Base-by-base conservation (phyloP, 2,797 vertebrate species). In the Choloepus didactylus region DNA sequence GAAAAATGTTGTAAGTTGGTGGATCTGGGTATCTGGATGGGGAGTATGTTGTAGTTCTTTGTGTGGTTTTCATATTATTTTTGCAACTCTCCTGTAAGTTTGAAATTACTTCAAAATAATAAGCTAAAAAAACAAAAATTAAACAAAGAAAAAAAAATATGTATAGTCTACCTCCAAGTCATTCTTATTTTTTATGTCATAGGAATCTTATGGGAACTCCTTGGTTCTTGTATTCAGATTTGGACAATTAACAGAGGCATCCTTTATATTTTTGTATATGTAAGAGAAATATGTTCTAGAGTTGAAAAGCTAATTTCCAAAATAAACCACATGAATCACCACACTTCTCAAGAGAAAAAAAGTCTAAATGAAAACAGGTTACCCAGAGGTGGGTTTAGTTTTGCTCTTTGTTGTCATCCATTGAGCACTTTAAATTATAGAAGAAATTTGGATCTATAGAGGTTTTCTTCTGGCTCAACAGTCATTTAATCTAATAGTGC, bases 251-350 rank as follows among this genome's bases (percentile, higher is more conserved):
- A 86, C 18, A 21, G 56, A 23, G 19, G 18, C 49, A 46, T 3
- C 85, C 60, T 87, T 93, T 51, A 29, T 21, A 38, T 35, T 35
- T 75, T 83, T 75, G 31, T 56, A 82, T 16, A 9, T 59, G 18
- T 38, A 81, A 89, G 75, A 91, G 44, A 83, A 73, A 87, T 76
- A 25, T 23, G 64, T 15, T 87, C 49, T 93, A 85, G 21, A 88
- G n/a, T 60, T 66, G 31, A 87, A 90, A 94, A 94, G 12, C 60
- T 69, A 79, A 82, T 90, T 96, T 92, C 46, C 25, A 54, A 86
- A 83, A 87, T 21, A 94, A 66, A 76, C 87, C n/a, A 70, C 15
- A 81, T 76, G 21, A 69, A 79, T 73, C 69, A 80, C 35, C 38
- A 44, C 87, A 70, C 25, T 87, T 84, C 54, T 76, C 46, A 81